phyloP scores from a whole-genome alignment of 2,797 vertebrate species.

The Chelon auratus region DNA sequence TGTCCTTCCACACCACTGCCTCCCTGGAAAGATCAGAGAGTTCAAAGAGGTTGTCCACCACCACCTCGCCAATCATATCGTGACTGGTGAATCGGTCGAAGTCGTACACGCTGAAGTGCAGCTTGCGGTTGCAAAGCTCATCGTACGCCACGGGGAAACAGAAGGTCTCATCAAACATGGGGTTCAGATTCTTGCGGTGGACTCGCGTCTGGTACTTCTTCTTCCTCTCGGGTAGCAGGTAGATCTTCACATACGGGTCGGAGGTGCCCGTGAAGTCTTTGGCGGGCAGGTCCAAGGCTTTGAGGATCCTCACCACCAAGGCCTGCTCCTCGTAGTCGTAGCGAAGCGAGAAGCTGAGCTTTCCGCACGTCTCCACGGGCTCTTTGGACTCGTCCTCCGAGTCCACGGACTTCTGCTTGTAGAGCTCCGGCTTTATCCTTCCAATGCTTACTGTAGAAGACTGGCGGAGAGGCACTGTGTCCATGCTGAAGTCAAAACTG shows the following conservation, averaged over 20 bases:
- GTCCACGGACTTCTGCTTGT: slow-evolving; percentile 98
- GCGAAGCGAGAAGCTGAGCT: slow-evolving; percentile 92
- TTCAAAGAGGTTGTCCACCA: slow-evolving; percentile 99
- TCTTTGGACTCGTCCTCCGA: slow-evolving; percentile 89
- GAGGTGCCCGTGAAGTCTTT: slow-evolving; percentile 98
- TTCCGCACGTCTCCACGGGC: slow-evolving; percentile 92
- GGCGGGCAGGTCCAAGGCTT: slow-evolving; percentile 95
- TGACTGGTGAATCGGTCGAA: slow-evolving; percentile 99
- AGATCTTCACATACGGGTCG: slow-evolving; percentile 98
- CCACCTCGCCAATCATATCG: slow-evolving; percentile 99
- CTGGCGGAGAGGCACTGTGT: slow-evolving; percentile 90
- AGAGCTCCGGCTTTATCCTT: slow-evolving; percentile 97
- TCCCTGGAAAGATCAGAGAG: slow-evolving; percentile 97
- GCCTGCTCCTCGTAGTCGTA: slow-evolving; percentile 97
- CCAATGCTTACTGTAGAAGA: slow-evolving; percentile 94
- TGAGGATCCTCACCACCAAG: slow-evolving; percentile 92
- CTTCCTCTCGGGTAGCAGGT: slow-evolving; percentile 97
- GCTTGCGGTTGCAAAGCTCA: slow-evolving; percentile 94
- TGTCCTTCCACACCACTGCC: slow-evolving; percentile 98
- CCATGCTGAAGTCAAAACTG: slow-evolving; percentile 96
- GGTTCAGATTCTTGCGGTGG: slow-evolving; percentile 97
- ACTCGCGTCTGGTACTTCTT: slow-evolving; percentile 99
- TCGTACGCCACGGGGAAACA: slow-evolving; percentile 94
- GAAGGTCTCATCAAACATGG: slow-evolving; percentile 94
- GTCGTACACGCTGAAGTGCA: slow-evolving; percentile 98